Base-by-base conservation (phyloP, 2,888 invertebrate genomes). In the Carabus problematicus region DNA sequence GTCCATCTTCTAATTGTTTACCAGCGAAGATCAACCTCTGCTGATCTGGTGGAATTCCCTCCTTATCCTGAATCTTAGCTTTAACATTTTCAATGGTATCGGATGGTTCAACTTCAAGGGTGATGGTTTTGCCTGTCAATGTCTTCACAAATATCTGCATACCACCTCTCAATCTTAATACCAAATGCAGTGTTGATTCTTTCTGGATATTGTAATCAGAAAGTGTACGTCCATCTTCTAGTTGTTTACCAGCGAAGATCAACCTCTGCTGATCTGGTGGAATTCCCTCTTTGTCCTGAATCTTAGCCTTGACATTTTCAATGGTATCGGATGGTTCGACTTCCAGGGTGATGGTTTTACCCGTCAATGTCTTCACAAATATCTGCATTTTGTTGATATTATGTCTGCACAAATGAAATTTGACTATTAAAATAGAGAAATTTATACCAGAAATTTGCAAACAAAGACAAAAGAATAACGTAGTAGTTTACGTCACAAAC, bases 11-110 rank as follows among this genome's bases (percentile, higher is more conserved):
- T 8, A 80, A 76, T 78, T 89, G 89, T 77, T 88, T 89, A 8
- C 89, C 89, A 71, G 87, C 87, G 76, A 88, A 87, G 77, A 87
- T 87, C 74, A 87, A 76, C 45, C 86, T 76, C 77, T 87, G 86
- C 75, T 86, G 86, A 75, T 86, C 84, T 80, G 84, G 84, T 19
- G 83, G 83, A 72, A 84, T 84, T 11, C 82, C 82, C 75, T 85
- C 84, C 75, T 84, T 85, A 70, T 85, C 84, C 47, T 78, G 77
- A 52, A 80, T 80, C 74, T 85, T 85, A 0, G 85, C 84, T 74
- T 88, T 88, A 0, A 88, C 87, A 78, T 88, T 87, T 75, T 88
- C 87, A 73, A 88, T 88, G 0, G 86, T 85, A 73, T 88, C 85
- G 66, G 85, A 86, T 70, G 90, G 87, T 75, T 88, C 86, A 0